A percentile compares a stretch with the other conserved stretches of the same genome.
phyloP scores from a whole-genome alignment of 2,888 invertebrate genomes.

The Trisateles emortualis region DNA sequence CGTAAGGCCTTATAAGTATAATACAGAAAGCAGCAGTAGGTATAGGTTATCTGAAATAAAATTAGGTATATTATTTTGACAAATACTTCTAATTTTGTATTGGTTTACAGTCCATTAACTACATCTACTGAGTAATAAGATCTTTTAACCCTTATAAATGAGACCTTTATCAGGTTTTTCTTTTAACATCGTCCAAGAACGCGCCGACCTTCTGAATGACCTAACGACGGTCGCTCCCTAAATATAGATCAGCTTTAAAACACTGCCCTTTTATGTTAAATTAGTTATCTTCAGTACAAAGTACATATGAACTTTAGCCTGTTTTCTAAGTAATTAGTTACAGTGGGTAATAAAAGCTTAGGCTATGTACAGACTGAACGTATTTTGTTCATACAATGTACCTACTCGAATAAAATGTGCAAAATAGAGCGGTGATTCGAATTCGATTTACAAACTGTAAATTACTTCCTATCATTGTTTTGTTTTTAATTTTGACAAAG shows the following conservation, averaged over 20 bases:
- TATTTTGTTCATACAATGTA: too few species aligned
- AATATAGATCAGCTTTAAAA: slow-evolving; percentile 12
- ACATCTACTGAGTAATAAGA: background rate
- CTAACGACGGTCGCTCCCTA: slow-evolving; percentile 22
- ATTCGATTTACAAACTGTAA: too few species aligned
- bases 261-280: background rate
- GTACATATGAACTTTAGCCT: background rate
- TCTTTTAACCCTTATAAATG: slow-evolving; percentile 17
- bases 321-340: slow-evolving; percentile 6
- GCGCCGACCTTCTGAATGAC: slow-evolving; percentile 29
- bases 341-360: slow-evolving; percentile 6
- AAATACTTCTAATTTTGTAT: background rate
- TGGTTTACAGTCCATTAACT: background rate
- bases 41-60: background rate
- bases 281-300: background rate
- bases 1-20: too few species aligned
- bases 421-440: too few species aligned
- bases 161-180: slow-evolving; percentile 27
- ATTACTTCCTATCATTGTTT: too few species aligned
- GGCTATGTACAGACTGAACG: background rate
- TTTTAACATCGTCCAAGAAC: slow-evolving; percentile 23
- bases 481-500: too few species aligned
- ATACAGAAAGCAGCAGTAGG: background rate
- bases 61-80: background rate
- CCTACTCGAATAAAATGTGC: too few species aligned